Conservation (phyloP, 2,113 vertebrate species). For the Mustelus asterias region DNA sequence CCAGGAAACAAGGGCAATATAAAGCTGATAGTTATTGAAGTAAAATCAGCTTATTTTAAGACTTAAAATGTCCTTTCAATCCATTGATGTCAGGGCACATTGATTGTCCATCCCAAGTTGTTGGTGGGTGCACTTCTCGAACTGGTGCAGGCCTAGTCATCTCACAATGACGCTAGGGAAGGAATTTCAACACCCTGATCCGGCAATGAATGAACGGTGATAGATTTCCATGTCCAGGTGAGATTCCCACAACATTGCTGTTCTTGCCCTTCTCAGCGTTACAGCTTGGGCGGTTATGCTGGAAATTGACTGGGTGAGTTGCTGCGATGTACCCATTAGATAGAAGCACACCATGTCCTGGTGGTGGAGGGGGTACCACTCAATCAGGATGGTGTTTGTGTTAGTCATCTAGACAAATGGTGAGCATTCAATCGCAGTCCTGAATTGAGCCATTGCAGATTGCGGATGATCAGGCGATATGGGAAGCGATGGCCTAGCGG, state of each 20-base stretch:
- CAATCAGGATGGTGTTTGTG: not conserved
- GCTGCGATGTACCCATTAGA: not conserved
- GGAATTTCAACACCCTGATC: not conserved
- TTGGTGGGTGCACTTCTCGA: not conserved
- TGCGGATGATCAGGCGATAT: not conserved
- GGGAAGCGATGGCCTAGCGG: too few relatives aligned
- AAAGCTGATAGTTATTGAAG: not conserved
- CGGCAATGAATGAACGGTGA: not conserved
- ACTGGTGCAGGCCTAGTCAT: not conserved
- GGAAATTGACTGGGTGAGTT: not conserved
- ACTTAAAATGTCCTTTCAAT: not conserved
- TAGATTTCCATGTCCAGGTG: not conserved
- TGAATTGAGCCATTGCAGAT: not conserved
- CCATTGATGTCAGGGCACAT: not conserved
- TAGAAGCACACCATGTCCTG: not conserved
- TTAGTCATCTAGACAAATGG: not conserved
- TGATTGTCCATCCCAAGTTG: not conserved
- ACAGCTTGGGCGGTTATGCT: not conserved
- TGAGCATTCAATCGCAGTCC: not conserved
- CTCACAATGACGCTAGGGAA: not conserved
- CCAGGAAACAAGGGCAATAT: not conserved
- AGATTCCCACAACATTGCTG: too few relatives aligned
- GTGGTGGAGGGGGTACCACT: not conserved
- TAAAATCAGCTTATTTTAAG: not conserved
- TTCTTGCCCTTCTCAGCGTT: too few relatives aligned